Base-by-base conservation (phyloP, 2,113 vertebrate species). In the Erythrolamprus reginae region DNA sequence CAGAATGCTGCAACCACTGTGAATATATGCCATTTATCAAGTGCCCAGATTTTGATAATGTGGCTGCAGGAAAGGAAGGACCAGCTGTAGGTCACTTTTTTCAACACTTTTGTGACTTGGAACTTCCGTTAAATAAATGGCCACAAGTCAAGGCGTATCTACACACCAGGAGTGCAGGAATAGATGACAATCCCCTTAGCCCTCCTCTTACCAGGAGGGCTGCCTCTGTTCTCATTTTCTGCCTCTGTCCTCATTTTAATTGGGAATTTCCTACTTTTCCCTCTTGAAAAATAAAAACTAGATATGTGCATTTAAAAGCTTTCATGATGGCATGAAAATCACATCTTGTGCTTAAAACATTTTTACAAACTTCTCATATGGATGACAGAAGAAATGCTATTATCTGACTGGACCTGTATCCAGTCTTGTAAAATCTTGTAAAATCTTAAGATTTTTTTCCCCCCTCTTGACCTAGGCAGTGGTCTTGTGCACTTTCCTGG, bases 401-500 rank as follows among this genome's bases (percentile, higher is more conserved):
- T 28, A 15, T 50, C 89, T 26, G n/a, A 1, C 0, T 19, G 0
- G 88, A 89, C 47, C 84, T 87, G 92, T 91, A 87, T n/a, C n/a
- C n/a, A n/a, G n/a, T n/a, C n/a, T n/a, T n/a, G n/a, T n/a, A n/a
- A n/a, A n/a, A n/a, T n/a, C n/a, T n/a, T n/a, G n/a, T n/a, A n/a
- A n/a, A n/a, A n/a, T n/a, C n/a, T n/a, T n/a, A n/a, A n/a, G 7
- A 21, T 10, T 33, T 3, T 3, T 10, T 33, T 94, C 47, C 6
- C 52, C 52, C 97, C 86, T 55, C 97, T 86, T 94, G 85, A 51
- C 70, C 23, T 94, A 99, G 99, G 99, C 99, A 0, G 96, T 99
- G 1, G 98, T 99, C 50, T 96, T 99, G 93, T 98, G 98, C 70
- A 94, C 98, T 85, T 99, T 98, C 82, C 96, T 99, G 96, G 99